Conservation (phyloP, 2,888 invertebrate genomes). For the Hipparchia semele region DNA sequence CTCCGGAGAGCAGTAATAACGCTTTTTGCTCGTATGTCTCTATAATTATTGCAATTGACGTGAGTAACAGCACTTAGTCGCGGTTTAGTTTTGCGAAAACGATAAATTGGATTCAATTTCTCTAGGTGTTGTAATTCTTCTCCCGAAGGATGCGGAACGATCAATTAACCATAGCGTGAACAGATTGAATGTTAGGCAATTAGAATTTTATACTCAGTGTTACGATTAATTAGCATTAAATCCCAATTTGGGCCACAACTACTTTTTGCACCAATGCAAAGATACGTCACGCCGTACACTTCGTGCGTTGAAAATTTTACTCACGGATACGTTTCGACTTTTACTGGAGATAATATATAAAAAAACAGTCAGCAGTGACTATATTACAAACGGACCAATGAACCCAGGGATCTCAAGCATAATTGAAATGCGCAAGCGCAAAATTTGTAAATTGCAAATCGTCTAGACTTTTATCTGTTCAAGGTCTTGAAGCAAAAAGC, state of each 20-base stretch:
- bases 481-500: conserved; percentile 62
- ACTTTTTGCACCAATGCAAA: conserved; percentile 72
- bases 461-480: conserved; percentile 75
- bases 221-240: conserved; percentile 58
- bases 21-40: conserved; percentile 24
- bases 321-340: conserved; percentile 60
- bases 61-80: conserved; percentile 40
- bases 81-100: conserved; percentile 39
- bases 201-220: conserved; percentile 42
- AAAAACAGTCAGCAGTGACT: conserved; percentile 56
- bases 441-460: conserved; percentile 73
- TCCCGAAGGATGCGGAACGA: conserved; percentile 48
- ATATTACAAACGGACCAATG: conserved; percentile 68
- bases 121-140: conserved; percentile 43
- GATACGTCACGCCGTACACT: conserved; percentile 62
- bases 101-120: conserved; percentile 45
- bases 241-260: conserved; percentile 55
- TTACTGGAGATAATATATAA: conserved; percentile 50
- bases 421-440: conserved; percentile 76
- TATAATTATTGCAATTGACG: conserved; percentile 37
- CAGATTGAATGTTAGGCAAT: conserved; percentile 56
- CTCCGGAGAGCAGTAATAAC: conserved; percentile 15
- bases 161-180: conserved; percentile 61
- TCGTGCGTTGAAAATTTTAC: conserved; percentile 76
- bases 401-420: conserved; percentile 70